A percentile compares a stretch with the other conserved stretches of the same genome.
phyloP scores from a whole-genome alignment of 2,888 invertebrate species.

The Hydroisotoma schaefferi region DNA sequence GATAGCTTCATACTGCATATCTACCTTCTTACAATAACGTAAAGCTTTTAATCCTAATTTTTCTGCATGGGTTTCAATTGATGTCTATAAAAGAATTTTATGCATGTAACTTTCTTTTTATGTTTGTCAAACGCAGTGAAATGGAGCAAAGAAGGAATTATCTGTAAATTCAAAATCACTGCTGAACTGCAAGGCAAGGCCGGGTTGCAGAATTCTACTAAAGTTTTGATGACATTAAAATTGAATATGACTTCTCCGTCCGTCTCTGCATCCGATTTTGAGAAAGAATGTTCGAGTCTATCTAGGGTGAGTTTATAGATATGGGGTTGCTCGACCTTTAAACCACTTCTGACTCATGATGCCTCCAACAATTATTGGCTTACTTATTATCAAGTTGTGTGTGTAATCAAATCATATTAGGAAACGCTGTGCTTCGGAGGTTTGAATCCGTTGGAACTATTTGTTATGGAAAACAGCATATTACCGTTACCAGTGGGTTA shows the following conservation, averaged over 20 bases:
- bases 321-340: no score
- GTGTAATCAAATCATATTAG: constrained; percentile 24
- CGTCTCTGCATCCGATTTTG: not conserved
- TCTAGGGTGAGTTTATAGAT: constrained; percentile 27
- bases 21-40: no score
- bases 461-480: constrained; percentile 44
- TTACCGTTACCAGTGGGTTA: constrained; percentile 5
- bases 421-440: constrained; percentile 42
- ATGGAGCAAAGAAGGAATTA: not conserved
- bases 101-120: no score
- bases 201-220: constrained; percentile 2
- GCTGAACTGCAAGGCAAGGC: constrained; percentile 26
- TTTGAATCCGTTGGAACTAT: constrained; percentile 20
- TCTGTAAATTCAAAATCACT: constrained; percentile 21
- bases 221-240: constrained; percentile 24
- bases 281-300: constrained; percentile 11
- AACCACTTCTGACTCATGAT: no score
- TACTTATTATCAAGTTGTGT: not conserved
- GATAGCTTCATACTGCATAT: no score
- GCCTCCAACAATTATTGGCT: not conserved
- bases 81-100: no score
- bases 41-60: no score
- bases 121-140: no score
- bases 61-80: no score
- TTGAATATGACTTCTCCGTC: constrained; percentile 12